Percentiles rank a stretch among this genome's conserved stretches.
Evolutionary conservation across 2,888 invertebrate species (phyloP).

Genomic region (Aspidiotus rigidus): DNA sequence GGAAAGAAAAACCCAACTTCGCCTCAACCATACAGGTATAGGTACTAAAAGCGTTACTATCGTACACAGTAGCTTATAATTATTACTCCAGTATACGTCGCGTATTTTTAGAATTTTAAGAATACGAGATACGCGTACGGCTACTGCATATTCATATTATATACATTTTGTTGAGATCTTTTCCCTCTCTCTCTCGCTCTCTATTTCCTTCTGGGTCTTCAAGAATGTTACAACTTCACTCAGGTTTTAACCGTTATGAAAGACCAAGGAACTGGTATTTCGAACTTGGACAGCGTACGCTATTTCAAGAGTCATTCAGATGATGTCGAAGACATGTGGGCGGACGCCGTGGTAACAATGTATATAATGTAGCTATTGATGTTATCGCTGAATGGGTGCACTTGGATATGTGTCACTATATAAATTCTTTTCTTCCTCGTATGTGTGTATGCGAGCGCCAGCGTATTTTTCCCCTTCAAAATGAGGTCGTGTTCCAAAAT

Average conservation of each 20-base stretch:
- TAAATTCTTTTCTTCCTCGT: background rate
- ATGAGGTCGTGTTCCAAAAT: background rate
- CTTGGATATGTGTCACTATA: background rate
- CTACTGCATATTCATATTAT: background rate
- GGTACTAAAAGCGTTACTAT: too few species aligned
- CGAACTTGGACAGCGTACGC: slow-evolving; percentile 28
- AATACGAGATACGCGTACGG: background rate
- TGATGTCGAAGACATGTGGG: slow-evolving; percentile 8
- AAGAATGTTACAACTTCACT: slow-evolving; percentile 23
- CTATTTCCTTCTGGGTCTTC: background rate
- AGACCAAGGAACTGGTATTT: slow-evolving; percentile 27
- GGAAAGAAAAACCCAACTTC: background rate
- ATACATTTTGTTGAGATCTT: background rate
- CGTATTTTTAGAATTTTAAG: too few species aligned
- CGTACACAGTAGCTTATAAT: too few species aligned
- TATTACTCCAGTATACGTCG: too few species aligned
- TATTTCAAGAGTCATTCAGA: slow-evolving; percentile 25
- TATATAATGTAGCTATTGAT: background rate
- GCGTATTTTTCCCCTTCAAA: background rate
- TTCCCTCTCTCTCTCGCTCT: too few species aligned
- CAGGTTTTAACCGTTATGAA: slow-evolving; percentile 28
- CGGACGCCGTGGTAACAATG: background rate
- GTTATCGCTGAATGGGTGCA: background rate
- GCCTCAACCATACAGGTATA: background rate
- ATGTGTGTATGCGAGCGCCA: background rate